Conservation (phyloP, 2,113 vertebrate species). For the Cepphus grylle region DNA sequence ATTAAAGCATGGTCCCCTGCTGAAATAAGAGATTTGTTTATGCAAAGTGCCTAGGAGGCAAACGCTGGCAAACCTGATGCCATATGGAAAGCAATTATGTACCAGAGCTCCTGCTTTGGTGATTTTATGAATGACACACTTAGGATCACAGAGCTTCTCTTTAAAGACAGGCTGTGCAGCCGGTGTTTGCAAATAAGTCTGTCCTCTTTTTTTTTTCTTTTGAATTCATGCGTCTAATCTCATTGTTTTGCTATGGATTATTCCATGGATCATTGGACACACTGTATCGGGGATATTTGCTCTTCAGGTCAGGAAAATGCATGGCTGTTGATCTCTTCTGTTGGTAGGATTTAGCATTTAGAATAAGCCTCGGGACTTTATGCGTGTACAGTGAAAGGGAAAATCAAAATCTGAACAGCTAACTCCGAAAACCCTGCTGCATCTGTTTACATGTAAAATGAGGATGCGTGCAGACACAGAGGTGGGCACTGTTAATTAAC, state of each 20-base stretch:
- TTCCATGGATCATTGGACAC: not conserved
- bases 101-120: constrained; percentile 36
- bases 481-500: not conserved
- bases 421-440: not conserved
- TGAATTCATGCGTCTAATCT: not conserved
- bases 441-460: not conserved
- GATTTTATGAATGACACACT: constrained; percentile 14
- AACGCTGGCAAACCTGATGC: constrained; percentile 36
- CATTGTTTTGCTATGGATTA: constrained; percentile 37
- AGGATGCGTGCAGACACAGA: not conserved
- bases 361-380: not conserved
- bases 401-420: not conserved
- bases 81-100: not conserved
- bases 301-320: not conserved
- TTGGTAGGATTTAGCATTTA: constrained; percentile 11
- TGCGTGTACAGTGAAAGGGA: not conserved
- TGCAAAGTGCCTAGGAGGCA: constrained; percentile 8
- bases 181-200: not conserved
- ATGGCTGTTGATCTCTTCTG: not conserved
- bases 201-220: not conserved
- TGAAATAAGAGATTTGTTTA: constrained; percentile 2
- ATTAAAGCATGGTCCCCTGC: not conserved
- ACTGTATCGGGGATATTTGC: not conserved
- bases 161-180: not conserved
- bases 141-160: constrained; percentile 35